Conservation (phyloP, 1,140 invertebrate species). For the Drosophila teissieri region DNA sequence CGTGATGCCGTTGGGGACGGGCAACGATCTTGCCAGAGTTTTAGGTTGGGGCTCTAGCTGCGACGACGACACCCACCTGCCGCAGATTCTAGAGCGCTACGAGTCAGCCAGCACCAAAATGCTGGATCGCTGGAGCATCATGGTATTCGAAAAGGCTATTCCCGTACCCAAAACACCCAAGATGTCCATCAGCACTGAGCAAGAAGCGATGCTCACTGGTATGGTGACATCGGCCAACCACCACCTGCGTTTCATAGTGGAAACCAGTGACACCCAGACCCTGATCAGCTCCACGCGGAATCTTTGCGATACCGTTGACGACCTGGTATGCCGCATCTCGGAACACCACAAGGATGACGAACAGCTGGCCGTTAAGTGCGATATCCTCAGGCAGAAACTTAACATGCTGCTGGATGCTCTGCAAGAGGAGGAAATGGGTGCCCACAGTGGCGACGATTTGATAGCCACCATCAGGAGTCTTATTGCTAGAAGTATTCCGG, state of each 20-base stretch:
- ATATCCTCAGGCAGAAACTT: conserved; percentile 91
- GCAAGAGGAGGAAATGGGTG: conserved; percentile 87
- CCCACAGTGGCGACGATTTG: conserved; percentile 76
- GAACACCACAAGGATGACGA: conserved; percentile 87
- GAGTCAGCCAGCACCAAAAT: conserved; percentile 98
- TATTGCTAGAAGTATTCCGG: conserved; percentile 56
- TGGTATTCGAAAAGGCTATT: conserved; percentile 93
- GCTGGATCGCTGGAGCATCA: conserved; percentile 97
- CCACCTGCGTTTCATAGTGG: conserved; percentile 94
- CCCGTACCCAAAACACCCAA: conserved; percentile 86
- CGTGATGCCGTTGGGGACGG: conserved; percentile 96
- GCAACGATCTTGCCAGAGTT: conserved; percentile 97
- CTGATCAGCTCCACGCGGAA: conserved; percentile 92
- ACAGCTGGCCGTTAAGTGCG: conserved; percentile 89
- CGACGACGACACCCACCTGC: conserved; percentile 97
- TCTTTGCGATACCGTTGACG: conserved; percentile 92
- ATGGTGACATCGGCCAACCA: conserved; percentile 93
- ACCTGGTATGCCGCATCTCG: conserved; percentile 88
- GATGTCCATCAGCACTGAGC: conserved; percentile 86
- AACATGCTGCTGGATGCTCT: conserved; percentile 90
- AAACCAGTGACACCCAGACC: conserved; percentile 91
- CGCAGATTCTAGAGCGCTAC: conserved; percentile 95
- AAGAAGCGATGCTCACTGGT: conserved; percentile 86
- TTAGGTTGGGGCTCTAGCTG: conserved; percentile 98
- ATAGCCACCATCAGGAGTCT: conserved; percentile 75